phyloP scores from a whole-genome alignment of 2,113 vertebrate genomes.

The Burhinus bistriatus region DNA sequence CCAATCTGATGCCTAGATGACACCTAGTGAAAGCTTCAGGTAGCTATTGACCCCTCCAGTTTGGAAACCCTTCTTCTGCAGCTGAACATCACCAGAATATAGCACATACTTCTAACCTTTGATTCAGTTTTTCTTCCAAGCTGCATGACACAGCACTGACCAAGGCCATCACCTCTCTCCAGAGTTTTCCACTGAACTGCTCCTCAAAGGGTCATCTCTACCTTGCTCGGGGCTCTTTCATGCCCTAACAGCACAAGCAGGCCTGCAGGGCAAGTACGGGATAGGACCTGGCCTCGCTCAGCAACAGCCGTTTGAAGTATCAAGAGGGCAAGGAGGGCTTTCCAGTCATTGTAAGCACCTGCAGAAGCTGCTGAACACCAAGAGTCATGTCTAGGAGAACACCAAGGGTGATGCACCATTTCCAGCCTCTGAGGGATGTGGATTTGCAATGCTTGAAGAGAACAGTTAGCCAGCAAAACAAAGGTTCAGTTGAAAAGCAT shows the following conservation, averaged over 20 bases:
- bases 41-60: background rate
- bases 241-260: background rate
- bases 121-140: background rate
- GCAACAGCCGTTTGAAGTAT: background rate
- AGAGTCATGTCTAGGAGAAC: background rate
- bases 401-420: background rate
- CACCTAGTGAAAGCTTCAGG: background rate
- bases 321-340: background rate
- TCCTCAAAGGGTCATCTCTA: background rate
- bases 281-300: background rate
- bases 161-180: background rate
- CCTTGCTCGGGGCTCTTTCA: background rate
- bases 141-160: background rate
- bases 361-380: background rate
- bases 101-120: background rate
- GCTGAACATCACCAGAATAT: fast-evolving
- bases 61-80: background rate
- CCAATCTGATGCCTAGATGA: background rate
- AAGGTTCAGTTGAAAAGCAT: background rate
- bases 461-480: background rate
- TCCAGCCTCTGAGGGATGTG: background rate
- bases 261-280: background rate
- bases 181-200: background rate
- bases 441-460: background rate
- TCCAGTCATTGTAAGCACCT: background rate